These are phyloP conservation scores for Theristicus caerulescens DNA, from an alignment of 2,113 vertebrate genomes.

Conservation along the genomic window DNA sequence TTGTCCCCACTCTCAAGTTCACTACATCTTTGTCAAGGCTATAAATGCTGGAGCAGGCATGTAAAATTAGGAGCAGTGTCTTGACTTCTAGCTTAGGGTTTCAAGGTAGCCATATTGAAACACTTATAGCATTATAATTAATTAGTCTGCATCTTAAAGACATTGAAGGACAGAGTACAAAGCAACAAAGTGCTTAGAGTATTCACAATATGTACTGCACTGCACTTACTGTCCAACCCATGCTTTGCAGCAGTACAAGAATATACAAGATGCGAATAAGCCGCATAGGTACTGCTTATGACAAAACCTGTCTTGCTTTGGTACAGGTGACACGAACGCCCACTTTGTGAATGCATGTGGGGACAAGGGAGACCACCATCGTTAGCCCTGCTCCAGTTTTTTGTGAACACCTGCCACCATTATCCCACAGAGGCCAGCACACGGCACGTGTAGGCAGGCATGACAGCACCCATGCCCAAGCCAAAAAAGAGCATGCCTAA, in stretches of 20 bases:
- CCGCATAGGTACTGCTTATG: fast-evolving
- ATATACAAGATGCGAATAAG: background rate
- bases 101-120: background rate
- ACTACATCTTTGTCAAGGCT: background rate
- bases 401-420: background rate
- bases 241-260: background rate
- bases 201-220: background rate
- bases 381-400: background rate
- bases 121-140: background rate
- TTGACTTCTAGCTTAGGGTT: background rate
- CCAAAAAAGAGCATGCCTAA: no score
- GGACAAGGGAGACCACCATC: background rate
- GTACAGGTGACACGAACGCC: fast-evolving
- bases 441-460: fast-evolving
- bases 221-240: background rate
- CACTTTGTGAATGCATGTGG: background rate
- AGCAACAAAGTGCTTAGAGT: background rate
- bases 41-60: background rate
- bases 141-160: background rate
- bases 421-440: background rate
- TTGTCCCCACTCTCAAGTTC: background rate
- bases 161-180: background rate
- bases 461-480: background rate
- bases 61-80: background rate
- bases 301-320: background rate